phyloP scores from a whole-genome alignment of 2,888 invertebrate genomes.

The Unio pictorum region DNA sequence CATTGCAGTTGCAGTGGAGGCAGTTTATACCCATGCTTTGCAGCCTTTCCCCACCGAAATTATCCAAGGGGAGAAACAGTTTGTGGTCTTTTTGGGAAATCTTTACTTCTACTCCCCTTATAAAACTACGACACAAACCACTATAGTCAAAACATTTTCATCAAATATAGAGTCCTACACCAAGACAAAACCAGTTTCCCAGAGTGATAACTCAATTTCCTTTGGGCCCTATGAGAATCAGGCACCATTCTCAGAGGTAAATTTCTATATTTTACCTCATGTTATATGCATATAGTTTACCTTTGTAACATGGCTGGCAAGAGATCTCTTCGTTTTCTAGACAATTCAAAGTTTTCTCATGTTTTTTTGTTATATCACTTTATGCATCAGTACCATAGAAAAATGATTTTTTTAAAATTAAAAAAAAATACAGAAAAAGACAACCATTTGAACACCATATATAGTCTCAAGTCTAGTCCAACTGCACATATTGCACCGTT shows the following conservation, averaged over 20 bases:
- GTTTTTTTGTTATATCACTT: too few species aligned
- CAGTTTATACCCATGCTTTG: slow-evolving; percentile 83
- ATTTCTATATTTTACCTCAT: neutral
- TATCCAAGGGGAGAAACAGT: slow-evolving; percentile 92
- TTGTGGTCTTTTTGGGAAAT: slow-evolving; percentile 85
- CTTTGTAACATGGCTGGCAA: too few species aligned
- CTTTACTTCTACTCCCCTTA: slow-evolving; percentile 90
- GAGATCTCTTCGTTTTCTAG: too few species aligned
- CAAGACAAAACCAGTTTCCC: slow-evolving; percentile 72
- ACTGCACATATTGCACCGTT: too few species aligned
- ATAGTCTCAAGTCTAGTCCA: too few species aligned
- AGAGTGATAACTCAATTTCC: slow-evolving; percentile 84
- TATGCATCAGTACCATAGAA: too few species aligned
- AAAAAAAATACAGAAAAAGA: too few species aligned
- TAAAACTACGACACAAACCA: slow-evolving; percentile 84
- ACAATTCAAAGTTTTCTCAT: too few species aligned
- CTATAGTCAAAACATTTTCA: slow-evolving; percentile 83
- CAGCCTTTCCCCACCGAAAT: slow-evolving; percentile 90
- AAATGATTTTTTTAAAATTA: too few species aligned
- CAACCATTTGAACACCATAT: too few species aligned
- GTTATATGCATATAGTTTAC: too few species aligned
- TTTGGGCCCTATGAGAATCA: slow-evolving; percentile 92
- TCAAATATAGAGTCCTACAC: slow-evolving; percentile 79
- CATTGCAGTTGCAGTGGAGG: slow-evolving; percentile 67
- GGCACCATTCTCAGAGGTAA: slow-evolving; percentile 74